Base-by-base conservation (phyloP, 35 echinoderm and acorn worm genomes). In the Apostichopus japonicus region DNA sequence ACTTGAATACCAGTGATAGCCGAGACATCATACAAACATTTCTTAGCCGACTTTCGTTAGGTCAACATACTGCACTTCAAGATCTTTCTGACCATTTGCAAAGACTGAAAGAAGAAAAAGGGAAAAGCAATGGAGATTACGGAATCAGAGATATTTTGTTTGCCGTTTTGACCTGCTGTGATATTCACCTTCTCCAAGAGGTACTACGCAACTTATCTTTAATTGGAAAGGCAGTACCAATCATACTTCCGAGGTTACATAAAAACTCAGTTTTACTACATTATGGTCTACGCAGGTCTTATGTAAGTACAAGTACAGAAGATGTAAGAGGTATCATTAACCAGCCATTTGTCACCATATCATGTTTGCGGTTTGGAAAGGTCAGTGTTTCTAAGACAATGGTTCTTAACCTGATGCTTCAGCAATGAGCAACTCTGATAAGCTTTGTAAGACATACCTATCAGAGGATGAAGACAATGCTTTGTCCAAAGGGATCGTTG, bases 111-210 rank as follows among this genome's bases (percentile, higher is more conserved):
- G 14, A 16, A 10, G 24, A 71, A 6, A n/a, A 55, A 44, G 59
- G 24, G 25, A 61, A 17, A 16, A 53, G n/a, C 11, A 6, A 23
- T 61, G 16, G 1, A 25, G 4, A n/a, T 71, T 23, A 44, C 17
- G 61, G 65, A 14, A 65, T 56, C 62, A 23, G 65, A 33, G 86
- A 88, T 54, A 53, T 73, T 88, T 73, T 88, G 21, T 88, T 72
- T 54, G 58, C 86, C 13, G 6, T 88, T 8, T 53, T 72, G 4
- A 88, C 86, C 2, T 71, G 62, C 71, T 88, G 86, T 71, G 86
- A 88, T 19, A 58, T 55, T 15, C 14, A 63, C 67, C 23, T 88
- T 22, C 10, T 88, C 8, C 86, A 88, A 73, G 86, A 88, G n/a
- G 86, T 88, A 25, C 17, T 88, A 4, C 17, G 59, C 19, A 65